Evolutionary conservation across 1,140 invertebrate genomes (phyloP), one percentile per base, ranked within the genome.

Genomic region (Neodiprion pinetum): DNA sequence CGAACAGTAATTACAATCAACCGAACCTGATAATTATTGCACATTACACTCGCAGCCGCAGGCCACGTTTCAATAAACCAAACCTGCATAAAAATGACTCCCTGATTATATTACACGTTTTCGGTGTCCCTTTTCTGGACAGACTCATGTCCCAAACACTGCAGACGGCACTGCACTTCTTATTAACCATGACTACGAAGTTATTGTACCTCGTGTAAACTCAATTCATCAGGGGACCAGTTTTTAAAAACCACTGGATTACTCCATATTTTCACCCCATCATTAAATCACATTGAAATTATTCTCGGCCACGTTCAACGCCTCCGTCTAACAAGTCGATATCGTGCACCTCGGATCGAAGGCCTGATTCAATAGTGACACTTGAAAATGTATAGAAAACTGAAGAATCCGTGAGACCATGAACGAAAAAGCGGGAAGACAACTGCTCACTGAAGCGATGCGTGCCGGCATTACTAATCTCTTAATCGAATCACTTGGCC

Each of bases 1-100:
- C 53, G 53, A 8, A 7, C 53, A 61, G 53, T 61, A 61, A 61
- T 61, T 61, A 61, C 53, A 61, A 61, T 61, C n/a, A 61, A 61
- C 53, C 53, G 53, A 61, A 17, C 53, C 53, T 9, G 14, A 61
- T 61, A 61, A 61, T 61, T 61, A 61, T 61, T 61, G 53, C 53
- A 61, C 53, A 61, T 61, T 61, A 61, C 53, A 61, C 53, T 61
- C 53, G 3, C 53, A 17, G 53, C 53, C 53, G 4, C 53, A 17
- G 53, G 53, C 53, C 53, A 61, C n/a, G 53, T 61, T 61, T 17
- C 53, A 61, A 61, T 61, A 61, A 61, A 61, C 53, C 53, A 61
- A 8, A 61, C 53, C 11, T 61, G 53, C 28, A 40, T 5, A 61
- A 61, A 61, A 61, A 61, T 9, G 11, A 61, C 53, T 17, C 11